These are phyloP conservation scores for Drosophila miranda DNA, from an alignment of 1,140 invertebrate genomes.

Conservation along the genomic window DNA sequence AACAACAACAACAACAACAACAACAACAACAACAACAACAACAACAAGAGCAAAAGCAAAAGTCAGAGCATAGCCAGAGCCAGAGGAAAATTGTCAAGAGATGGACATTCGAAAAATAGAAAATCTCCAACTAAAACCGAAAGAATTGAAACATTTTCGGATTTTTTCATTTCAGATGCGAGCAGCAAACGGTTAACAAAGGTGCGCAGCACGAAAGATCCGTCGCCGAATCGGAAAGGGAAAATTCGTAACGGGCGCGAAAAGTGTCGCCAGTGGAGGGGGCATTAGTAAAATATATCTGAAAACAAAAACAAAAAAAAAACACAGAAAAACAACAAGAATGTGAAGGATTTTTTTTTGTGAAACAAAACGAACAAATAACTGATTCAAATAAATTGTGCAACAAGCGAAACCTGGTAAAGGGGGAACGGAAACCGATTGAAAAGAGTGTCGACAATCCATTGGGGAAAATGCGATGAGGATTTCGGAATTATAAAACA, in stretches of 20 bases:
- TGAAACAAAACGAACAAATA: conserved; percentile 12
- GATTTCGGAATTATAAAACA: conserved; percentile 3
- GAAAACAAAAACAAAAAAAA: no score
- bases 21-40: conserved; percentile 24
- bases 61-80: conserved; percentile 39
- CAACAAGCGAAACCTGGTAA: conserved; percentile 1
- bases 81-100: conserved; percentile 76
- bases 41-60: conserved; percentile 14
- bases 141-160: conserved; percentile 81
- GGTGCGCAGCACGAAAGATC: conserved; percentile 54
- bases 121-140: conserved; percentile 79
- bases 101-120: conserved; percentile 81
- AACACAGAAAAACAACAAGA: conserved; percentile 6
- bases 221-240: conserved; percentile 13
- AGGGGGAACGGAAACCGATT: background rate
- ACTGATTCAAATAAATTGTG: conserved; percentile 17
- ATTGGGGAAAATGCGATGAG: background rate
- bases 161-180: conserved; percentile 80
- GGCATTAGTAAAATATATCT: background rate
- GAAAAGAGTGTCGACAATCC: conserved; percentile 1
- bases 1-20: conserved; percentile 19
- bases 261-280: conserved; percentile 20
- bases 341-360: conserved; percentile 21
- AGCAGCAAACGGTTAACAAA: conserved; percentile 79
- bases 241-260: conserved; percentile 48